A percentile compares a stretch with the other conserved stretches of the same genome.
phyloP scores from a whole-genome alignment of 1,140 invertebrate species.

The Drosophila yakuba region DNA sequence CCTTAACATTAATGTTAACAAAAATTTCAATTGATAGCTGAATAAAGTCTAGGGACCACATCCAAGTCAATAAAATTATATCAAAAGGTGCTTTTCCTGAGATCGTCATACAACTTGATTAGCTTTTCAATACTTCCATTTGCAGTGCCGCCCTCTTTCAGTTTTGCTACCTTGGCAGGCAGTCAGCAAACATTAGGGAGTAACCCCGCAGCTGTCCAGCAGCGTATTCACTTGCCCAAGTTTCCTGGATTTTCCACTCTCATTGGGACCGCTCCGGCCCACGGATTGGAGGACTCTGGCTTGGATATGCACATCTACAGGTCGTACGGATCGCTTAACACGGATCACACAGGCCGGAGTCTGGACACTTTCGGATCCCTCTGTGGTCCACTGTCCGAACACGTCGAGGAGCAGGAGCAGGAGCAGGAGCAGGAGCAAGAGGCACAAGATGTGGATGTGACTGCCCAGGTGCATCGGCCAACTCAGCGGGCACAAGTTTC shows the following conservation, averaged over 20 bases:
- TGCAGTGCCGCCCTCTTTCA: conserved; percentile 79
- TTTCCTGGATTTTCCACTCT: conserved; percentile 75
- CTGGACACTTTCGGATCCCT: conserved; percentile 75
- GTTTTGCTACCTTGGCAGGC: conserved; percentile 74
- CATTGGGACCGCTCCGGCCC: conserved; percentile 59
- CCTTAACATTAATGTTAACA: too few species aligned
- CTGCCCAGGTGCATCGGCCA: conserved; percentile 44
- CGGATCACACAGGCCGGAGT: conserved; percentile 71
- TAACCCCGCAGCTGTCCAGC: conserved; percentile 31
- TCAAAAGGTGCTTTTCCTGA: too few species aligned
- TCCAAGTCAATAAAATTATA: too few species aligned
- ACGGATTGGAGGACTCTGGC: conserved; percentile 63
- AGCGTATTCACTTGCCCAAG: conserved; percentile 70
- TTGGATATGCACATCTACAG: conserved; percentile 66
- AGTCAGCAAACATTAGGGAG: conserved; percentile 71
- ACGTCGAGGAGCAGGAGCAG: conserved; percentile 42
- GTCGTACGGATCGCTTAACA: conserved; percentile 70
- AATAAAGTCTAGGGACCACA: too few species aligned
- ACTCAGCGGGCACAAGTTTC: neutral
- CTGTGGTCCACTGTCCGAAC: conserved; percentile 64
- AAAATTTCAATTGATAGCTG: too few species aligned
- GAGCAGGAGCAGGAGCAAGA: conserved; percentile 7
- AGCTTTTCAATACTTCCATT: neutral
- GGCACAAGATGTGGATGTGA: conserved; percentile 25
- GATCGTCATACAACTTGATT: neutral